Percentiles rank a stretch among this genome's conserved stretches.
Conservation (phyloP, 1,140 invertebrate genomes). For the Drosophila setifemur region DNA sequence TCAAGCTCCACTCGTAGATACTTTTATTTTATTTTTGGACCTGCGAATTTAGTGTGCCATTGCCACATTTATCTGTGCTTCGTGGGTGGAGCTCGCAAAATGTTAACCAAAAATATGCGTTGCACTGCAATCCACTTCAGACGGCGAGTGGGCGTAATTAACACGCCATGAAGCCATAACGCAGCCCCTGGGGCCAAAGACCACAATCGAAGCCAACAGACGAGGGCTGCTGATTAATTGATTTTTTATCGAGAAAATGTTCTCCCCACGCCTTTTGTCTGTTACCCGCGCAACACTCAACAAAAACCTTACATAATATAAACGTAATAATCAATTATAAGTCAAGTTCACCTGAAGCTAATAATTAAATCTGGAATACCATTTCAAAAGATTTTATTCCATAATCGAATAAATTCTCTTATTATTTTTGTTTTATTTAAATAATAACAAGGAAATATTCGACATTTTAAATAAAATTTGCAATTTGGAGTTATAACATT, state of each 20-base stretch:
- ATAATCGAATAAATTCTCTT: too few species aligned
- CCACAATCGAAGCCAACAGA: conserved; percentile 19
- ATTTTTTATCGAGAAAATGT: conserved; percentile 47
- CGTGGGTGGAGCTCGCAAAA: background rate
- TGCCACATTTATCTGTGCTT: background rate
- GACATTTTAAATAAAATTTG: too few species aligned
- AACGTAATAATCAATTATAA: too few species aligned
- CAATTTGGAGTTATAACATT: too few species aligned
- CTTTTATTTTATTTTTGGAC: conserved; percentile 45
- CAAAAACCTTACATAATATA: too few species aligned
- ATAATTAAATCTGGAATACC: too few species aligned
- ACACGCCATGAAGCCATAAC: conserved; percentile 52
- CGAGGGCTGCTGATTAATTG: conserved; percentile 62
- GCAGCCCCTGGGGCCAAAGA: conserved; percentile 37
- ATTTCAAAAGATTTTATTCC: too few species aligned
- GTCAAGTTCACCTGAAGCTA: too few species aligned
- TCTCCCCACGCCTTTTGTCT: conserved; percentile 14
- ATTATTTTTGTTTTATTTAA: too few species aligned
- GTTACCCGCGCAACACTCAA: too few species aligned
- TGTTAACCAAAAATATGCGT: background rate
- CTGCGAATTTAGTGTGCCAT: conserved; percentile 15
- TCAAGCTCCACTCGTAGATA: conserved; percentile 15
- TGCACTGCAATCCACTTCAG: conserved; percentile 13
- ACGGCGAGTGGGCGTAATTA: conserved; percentile 29
- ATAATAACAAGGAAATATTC: too few species aligned